A percentile compares a stretch with the other conserved stretches of the same genome.
Conservation (phyloP, 2,888 invertebrate species). For the Ctena decussata region DNA sequence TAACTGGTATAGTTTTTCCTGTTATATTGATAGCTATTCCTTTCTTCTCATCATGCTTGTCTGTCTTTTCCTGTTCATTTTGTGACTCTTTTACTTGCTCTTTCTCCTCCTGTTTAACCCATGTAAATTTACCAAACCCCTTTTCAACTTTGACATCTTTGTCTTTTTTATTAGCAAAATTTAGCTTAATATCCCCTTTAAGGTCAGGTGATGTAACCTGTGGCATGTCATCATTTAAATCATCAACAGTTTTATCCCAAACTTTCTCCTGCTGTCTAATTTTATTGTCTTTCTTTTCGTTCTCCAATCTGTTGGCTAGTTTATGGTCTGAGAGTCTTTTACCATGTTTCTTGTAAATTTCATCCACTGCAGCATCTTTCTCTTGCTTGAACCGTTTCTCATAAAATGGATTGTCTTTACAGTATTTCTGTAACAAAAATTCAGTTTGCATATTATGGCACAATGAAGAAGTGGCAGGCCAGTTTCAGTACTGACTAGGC, state of each 20-base stretch:
- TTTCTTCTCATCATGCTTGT: constrained; percentile 50
- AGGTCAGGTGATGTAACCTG: neutral
- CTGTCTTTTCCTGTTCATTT: constrained; percentile 18
- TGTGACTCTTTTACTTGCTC: constrained; percentile 28
- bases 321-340: constrained; percentile 13
- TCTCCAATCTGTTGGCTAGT: neutral
- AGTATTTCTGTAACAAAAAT: constrained; percentile 73
- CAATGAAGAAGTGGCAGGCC: no score
- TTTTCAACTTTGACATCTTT: constrained; percentile 24
- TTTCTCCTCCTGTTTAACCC: constrained; percentile 38
- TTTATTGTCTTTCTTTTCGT: constrained; percentile 17
- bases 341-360: constrained; percentile 30
- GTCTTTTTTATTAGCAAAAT: constrained; percentile 31
- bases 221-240: constrained; percentile 29
- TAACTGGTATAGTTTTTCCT: constrained; percentile 36
- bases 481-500: no score
- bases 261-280: constrained; percentile 44
- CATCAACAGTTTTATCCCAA: constrained; percentile 46
- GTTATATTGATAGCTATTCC: constrained; percentile 45
- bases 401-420: constrained; percentile 79
- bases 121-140: constrained; percentile 45
- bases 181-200: constrained; percentile 44
- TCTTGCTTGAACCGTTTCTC: constrained; percentile 80
- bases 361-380: constrained; percentile 74
- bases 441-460: neutral